Evolutionary conservation across 2,113 vertebrate species (phyloP).

Genomic region (Rhinolophus sinicus): DNA sequence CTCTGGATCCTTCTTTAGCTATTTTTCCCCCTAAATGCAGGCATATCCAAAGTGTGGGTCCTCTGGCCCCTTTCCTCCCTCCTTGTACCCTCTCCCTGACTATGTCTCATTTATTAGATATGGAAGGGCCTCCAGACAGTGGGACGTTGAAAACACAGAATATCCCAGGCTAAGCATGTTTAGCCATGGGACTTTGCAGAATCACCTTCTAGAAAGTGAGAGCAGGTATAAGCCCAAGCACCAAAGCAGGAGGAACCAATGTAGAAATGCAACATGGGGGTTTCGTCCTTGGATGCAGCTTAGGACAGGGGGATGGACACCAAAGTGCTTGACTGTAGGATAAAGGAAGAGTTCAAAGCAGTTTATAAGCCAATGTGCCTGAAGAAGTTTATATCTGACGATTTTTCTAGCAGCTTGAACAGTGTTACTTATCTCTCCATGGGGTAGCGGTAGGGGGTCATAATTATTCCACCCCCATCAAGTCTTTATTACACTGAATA

Average conservation of each 20-base stretch:
- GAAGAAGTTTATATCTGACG: constrained; percentile 23
- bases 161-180: neutral
- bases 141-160: neutral
- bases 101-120: neutral
- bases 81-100: neutral
- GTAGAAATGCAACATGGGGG: neutral
- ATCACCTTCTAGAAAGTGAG: constrained; percentile 15
- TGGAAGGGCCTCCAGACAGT: neutral
- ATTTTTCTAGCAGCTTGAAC: neutral
- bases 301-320: neutral
- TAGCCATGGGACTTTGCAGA: neutral
- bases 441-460: too few relatives aligned
- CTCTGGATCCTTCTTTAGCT: neutral
- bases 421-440: neutral
- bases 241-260: neutral
- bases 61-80: neutral
- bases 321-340: neutral
- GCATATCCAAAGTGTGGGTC: neutral
- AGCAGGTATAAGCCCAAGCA: neutral
- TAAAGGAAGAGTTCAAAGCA: neutral
- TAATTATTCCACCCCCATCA: neutral
- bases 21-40: neutral
- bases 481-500: neutral
- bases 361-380: neutral
- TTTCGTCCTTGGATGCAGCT: neutral